Percentiles rank a stretch among this genome's conserved stretches.
Conservation (phyloP, 2,113 vertebrate genomes). For the Sphyrna mokarran region DNA sequence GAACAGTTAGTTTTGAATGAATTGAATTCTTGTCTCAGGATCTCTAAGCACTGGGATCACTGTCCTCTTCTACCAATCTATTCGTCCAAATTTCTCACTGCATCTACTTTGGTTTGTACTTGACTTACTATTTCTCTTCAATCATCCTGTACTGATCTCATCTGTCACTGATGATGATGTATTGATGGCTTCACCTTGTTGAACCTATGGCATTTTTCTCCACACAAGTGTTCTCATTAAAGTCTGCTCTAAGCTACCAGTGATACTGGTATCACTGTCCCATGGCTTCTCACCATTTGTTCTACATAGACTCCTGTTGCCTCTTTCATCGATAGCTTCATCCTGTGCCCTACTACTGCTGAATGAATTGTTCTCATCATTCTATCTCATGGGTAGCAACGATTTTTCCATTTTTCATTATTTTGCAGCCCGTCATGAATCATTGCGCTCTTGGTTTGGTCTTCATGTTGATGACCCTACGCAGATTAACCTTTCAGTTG, state of each 20-base stretch:
- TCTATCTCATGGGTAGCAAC: too few species aligned
- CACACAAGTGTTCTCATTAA: too few species aligned
- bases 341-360: background rate
- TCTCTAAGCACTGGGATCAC: background rate
- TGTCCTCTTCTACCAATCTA: background rate
- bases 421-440: background rate
- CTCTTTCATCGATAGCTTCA: background rate
- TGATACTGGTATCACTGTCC: background rate
- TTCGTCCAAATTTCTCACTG: too few species aligned
- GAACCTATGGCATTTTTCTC: too few species aligned
- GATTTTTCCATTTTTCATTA: too few species aligned
- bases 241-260: background rate
- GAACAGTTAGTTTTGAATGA: background rate
- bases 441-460: background rate
- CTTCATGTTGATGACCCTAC: background rate
- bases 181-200: background rate
- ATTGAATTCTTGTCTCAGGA: background rate
- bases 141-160: too few species aligned
- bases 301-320: background rate
- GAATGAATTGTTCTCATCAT: background rate
- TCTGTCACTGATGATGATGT: background rate
- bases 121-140: too few species aligned
- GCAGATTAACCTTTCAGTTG: background rate
- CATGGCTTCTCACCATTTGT: background rate
- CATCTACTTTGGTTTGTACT: too few species aligned